Evolutionary conservation across 2,888 invertebrate species (phyloP), one percentile per base, ranked within the genome.

Genomic region (Operophtera brumata): DNA sequence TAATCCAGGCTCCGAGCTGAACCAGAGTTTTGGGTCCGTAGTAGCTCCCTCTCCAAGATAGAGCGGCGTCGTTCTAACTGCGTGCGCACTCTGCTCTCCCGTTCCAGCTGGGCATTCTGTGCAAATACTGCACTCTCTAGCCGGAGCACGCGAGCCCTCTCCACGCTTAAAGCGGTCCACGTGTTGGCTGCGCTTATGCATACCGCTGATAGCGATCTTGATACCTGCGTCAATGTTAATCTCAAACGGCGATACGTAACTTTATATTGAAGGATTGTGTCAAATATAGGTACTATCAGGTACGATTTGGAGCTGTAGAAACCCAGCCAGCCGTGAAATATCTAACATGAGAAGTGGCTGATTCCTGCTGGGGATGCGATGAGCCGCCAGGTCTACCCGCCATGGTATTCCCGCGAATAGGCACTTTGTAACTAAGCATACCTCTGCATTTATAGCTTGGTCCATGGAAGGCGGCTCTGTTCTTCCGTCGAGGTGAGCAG

Each of bases 71-170:
- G 71, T 62, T 90, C 86, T 0, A 87, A 77, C 66, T 85, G 83
- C 7, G 85, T 89, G 53, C 90, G 81, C 44, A 84, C 83, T 50
- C 80, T 75, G 2, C 75, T 79, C 61, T 87, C 87, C 12, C 86
- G 78, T 55, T 87, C 83, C 43, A 87, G 64, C 61, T 88, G 87
- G 47, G 82, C 56, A 55, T 76, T 81, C 67, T 89, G 88, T 26
- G 84, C 77, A 11, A 86, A 65, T 51, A 90, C 81, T 0, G 86
- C 83, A 40, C 83, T 80, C 69, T 90, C 89, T 44, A 90, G 70
- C 5, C 77, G 75, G 5, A 86, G 69, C 28, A 88, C 86, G 2
- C 86, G 84, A 34, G 82, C 78, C 1, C 90, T 71, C 66, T 90
- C 90, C 4, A 77, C 75, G 0, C 82, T 76, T 47, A 90, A 59